Conservation (phyloP, 2,113 vertebrate species). For the Tragelaphus buxtoni region DNA sequence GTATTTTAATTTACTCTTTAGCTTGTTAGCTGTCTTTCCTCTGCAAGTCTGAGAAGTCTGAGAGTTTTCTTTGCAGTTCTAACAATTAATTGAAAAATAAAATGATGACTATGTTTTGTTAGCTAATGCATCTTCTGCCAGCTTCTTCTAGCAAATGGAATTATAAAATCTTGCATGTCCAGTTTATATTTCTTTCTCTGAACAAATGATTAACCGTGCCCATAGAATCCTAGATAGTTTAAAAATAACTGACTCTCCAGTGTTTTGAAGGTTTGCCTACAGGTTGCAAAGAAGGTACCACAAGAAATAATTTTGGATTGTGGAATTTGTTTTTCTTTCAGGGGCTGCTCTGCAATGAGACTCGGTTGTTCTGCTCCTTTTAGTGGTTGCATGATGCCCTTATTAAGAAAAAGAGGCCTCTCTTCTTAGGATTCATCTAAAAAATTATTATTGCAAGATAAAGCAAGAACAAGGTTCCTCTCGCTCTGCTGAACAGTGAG, state of each 20-base stretch:
- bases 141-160: constrained; percentile 52
- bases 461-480: background rate
- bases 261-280: background rate
- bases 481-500: background rate
- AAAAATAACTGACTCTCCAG: background rate
- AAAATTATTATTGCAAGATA: background rate
- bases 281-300: background rate
- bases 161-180: constrained; percentile 47
- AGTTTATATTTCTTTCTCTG: constrained; percentile 11
- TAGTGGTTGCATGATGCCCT: background rate
- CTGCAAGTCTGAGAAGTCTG: background rate
- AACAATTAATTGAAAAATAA: constrained; percentile 32
- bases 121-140: background rate
- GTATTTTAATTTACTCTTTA: background rate
- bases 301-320: background rate
- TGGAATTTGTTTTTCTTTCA: background rate
- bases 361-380: background rate
- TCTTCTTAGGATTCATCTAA: background rate
- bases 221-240: background rate
- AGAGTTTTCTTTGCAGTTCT: constrained; percentile 13
- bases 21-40: background rate
- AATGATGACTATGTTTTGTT: background rate
- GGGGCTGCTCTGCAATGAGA: background rate
- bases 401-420: background rate
- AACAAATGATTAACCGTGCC: background rate